phyloP scores from a whole-genome alignment of 1,140 invertebrate genomes.

The Drosophila micromelanica region DNA sequence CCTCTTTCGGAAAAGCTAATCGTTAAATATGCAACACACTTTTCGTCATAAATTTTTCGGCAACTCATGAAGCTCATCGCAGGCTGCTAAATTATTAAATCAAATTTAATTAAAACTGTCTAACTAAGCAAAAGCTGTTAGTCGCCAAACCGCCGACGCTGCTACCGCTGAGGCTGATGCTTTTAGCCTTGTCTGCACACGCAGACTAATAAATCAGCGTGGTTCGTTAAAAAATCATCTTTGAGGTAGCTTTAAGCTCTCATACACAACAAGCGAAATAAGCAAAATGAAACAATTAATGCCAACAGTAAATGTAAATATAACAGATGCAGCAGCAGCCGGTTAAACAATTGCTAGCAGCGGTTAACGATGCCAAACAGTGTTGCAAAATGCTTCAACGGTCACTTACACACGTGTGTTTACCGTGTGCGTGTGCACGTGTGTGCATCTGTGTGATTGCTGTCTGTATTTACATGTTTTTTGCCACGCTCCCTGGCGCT shows the following conservation, averaged over 20 bases:
- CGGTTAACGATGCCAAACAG: conserved; percentile 72
- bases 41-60: conserved; percentile 61
- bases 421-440: not conserved
- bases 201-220: conserved; percentile 64
- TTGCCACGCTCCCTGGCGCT: conserved; percentile 47
- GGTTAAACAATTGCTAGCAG: conserved; percentile 67
- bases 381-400: conserved; percentile 61
- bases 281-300: conserved; percentile 76
- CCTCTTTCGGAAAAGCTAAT: not conserved
- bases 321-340: conserved; percentile 28
- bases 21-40: conserved; percentile 66
- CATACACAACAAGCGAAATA: conserved; percentile 39
- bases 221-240: conserved; percentile 46
- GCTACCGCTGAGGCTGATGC: not conserved
- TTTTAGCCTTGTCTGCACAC: conserved; percentile 9
- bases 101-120: conserved; percentile 77
- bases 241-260: conserved; percentile 33
- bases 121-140: conserved; percentile 37
- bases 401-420: conserved; percentile 32
- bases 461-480: conserved; percentile 65
- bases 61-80: conserved; percentile 38
- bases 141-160: conserved; percentile 34
- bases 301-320: conserved; percentile 66
- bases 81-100: conserved; percentile 69
- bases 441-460: conserved; percentile 16